Evolutionary conservation across 2,113 vertebrate genomes (phyloP).

Genomic region (Peromyscus californicus): DNA sequence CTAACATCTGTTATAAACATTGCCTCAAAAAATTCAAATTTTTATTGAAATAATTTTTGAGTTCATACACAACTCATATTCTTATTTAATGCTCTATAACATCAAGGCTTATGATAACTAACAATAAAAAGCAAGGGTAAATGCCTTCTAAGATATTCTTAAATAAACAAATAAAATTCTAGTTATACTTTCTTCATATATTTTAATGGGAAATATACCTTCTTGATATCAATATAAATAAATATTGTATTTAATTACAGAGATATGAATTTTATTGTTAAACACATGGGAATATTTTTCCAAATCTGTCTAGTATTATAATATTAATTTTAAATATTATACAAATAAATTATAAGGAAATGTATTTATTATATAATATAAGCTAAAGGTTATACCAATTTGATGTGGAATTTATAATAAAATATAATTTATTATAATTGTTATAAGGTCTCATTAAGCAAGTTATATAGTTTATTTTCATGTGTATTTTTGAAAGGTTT

Average conservation of each 20-base stretch:
- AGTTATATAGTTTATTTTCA: neutral
- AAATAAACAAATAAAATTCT: neutral
- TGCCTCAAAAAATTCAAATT: neutral
- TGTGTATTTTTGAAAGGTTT: neutral
- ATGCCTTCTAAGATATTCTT: neutral
- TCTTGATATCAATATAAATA: neutral
- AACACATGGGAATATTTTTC: neutral
- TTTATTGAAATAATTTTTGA: constrained; percentile 2
- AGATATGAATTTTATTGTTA: neutral
- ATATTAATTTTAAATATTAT: neutral
- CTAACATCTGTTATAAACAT: constrained; percentile 6
- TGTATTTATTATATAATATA: neutral
- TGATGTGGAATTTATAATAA: neutral
- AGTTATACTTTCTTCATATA: neutral
- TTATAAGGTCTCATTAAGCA: neutral
- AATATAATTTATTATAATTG: neutral
- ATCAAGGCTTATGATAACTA: neutral
- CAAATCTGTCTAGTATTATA: neutral
- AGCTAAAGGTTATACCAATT: neutral
- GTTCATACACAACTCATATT: neutral
- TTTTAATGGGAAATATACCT: neutral
- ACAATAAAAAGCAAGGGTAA: neutral
- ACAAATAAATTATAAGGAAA: neutral
- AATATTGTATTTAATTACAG: neutral
- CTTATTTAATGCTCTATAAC: neutral